phyloP scores from a whole-genome alignment of 2,797 vertebrate genomes.

The Morus bassanus region DNA sequence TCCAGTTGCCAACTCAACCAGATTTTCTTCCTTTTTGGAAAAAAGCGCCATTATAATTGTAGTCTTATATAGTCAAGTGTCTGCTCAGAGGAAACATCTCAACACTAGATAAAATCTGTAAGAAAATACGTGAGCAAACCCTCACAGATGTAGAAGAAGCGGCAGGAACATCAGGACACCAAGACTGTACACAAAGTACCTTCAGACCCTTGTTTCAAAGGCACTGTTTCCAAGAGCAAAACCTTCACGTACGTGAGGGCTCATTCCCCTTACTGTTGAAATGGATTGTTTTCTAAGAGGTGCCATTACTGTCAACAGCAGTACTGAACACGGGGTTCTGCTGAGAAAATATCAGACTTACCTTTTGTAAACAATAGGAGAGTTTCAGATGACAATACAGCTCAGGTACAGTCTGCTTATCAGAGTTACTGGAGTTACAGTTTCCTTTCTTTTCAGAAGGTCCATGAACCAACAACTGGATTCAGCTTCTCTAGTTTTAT shows the following conservation, averaged over 20 bases:
- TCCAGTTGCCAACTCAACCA: neutral
- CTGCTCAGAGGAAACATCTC: neutral
- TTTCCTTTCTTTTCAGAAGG: neutral
- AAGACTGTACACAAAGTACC: neutral
- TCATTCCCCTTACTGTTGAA: neutral
- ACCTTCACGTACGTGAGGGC: neutral
- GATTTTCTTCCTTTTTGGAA: neutral
- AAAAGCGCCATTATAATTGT: neutral
- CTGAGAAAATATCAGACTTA: neutral
- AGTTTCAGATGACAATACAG: neutral
- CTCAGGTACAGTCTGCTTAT: neutral
- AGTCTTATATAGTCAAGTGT: neutral
- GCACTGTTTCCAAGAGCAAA: neutral
- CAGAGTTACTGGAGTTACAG: rapidly evolving
- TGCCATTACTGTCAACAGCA: neutral
- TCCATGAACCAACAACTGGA: neutral
- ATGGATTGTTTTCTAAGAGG: neutral
- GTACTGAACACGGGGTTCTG: neutral
- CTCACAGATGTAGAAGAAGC: neutral
- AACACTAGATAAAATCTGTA: neutral
- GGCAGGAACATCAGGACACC: neutral
- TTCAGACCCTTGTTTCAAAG: neutral
- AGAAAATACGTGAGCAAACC: neutral
- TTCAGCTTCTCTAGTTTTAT: neutral
- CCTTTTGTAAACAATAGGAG: neutral